Percentiles rank a stretch among this genome's conserved stretches.
These are phyloP conservation scores for Bufo bufo DNA, from an alignment of 2,113 vertebrate species.

Conservation along the genomic window DNA sequence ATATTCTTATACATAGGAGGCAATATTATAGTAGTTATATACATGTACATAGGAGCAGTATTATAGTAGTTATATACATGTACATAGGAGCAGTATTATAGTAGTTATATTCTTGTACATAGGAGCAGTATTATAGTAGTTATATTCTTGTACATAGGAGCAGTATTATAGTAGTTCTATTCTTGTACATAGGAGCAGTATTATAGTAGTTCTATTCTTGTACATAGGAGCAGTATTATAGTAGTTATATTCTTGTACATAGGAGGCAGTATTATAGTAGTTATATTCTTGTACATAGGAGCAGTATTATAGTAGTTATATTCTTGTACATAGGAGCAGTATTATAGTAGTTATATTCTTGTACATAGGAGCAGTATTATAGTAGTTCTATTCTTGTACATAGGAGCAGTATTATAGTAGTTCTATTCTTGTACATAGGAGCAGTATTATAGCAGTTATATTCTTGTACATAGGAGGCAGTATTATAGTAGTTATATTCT, in stretches of 20 bases:
- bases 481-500: conserved; percentile 7
- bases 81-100: not conserved
- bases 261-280: conserved; percentile 6
- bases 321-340: not conserved
- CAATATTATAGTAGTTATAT: conserved; percentile 8
- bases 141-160: not conserved
- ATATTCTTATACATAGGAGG: not conserved
- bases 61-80: not conserved
- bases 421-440: no score
- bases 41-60: not conserved
- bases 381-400: conserved; percentile 2
- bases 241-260: not conserved
- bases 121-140: not conserved
- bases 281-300: not conserved
- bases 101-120: not conserved
- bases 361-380: not conserved
- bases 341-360: conserved; percentile 2
- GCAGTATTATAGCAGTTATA: not conserved
- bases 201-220: not conserved
- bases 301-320: conserved; percentile 10
- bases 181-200: not conserved
- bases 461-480: not conserved
- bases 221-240: not conserved
- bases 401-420: not conserved
- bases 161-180: conserved; percentile 7